Base-by-base conservation (phyloP, 2,113 vertebrate genomes). In the Pongo abelii region DNA sequence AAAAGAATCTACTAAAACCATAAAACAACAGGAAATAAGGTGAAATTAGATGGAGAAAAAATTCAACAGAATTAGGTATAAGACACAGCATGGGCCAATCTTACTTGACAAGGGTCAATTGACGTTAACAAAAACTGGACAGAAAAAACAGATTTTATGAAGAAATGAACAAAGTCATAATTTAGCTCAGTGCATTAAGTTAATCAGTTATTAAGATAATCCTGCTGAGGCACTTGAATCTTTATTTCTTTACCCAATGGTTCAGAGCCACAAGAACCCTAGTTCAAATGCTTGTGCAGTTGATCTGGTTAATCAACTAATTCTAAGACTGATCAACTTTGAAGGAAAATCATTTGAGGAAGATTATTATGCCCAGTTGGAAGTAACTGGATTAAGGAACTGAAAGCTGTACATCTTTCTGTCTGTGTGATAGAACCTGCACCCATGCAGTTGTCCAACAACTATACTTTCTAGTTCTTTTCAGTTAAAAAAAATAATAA, bases 321-420 rank as follows among this genome's bases (percentile, higher is more conserved):
- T 93, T 98, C 96, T 94, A 52, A 89, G 92, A 83, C 95, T 6
- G 13, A 84, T 94, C 91, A 94, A 16, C 50, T 97, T 89, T 94
- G 57, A 95, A 98, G 78, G 89, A 94, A 98, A 97, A 98, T 79
- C 78, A 96, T 78, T 85, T 97, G 85, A 93, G 57, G 61, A 97
- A 97, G 81, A 10, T 97, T 97, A 84, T 96, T 97, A 92, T 78
- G 50, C 87, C 55, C 77, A 61, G 85, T 27, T 96, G 94, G 96
- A 96, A 95, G 83, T 94, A 96, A 96, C 50, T 69, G 75, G 35
- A 81, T 40, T 96, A 80, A 96, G n/a, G 69, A 88, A 7, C 16
- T 95, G 50, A 96, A 96, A 98, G 89, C 72, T 74, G 22, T 55
- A 0, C 5, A 13, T 91, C 78, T 96, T 98, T 95, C 8, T 95